A percentile compares a stretch with the other conserved stretches of the same genome.
Evolutionary conservation across 2,888 invertebrate species (phyloP).

Genomic region (Aphodius granarius): DNA sequence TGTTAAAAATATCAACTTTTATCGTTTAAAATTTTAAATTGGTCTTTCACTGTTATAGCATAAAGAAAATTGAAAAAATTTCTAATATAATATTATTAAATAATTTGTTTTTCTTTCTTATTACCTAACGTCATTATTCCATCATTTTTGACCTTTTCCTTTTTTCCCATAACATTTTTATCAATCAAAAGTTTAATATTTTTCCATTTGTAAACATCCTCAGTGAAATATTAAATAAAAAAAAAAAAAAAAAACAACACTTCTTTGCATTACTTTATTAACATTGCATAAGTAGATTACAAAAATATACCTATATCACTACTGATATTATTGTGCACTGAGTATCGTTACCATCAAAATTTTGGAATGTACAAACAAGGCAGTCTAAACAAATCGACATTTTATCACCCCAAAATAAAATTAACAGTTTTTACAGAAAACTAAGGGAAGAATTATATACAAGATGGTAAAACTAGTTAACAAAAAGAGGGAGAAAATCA

Average conservation of each 20-base stretch:
- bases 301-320: constrained; percentile 1
- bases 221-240: not conserved
- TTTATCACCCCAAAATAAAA: not conserved
- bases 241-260: not conserved
- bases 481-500: not conserved
- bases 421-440: not conserved
- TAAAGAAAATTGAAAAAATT: not conserved
- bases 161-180: too few species aligned
- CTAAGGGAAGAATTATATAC: not conserved
- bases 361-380: not conserved
- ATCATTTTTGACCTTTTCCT: too few species aligned
- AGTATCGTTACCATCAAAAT: not conserved
- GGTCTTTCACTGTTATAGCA: not conserved
- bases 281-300: constrained; percentile 8
- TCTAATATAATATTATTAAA: constrained; percentile 2
- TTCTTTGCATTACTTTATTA: not conserved
- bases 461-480: constrained; percentile 3
- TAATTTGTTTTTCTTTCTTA: not conserved
- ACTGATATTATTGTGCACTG: not conserved
- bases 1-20: not conserved
- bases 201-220: too few species aligned
- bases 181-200: too few species aligned
- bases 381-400: not conserved
- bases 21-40: not conserved
- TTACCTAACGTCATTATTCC: too few species aligned